Evolutionary conservation across 1,140 invertebrate genomes (phyloP), one percentile per base, ranked within the genome.

Genomic region (Macrocentrus cingulum): DNA sequence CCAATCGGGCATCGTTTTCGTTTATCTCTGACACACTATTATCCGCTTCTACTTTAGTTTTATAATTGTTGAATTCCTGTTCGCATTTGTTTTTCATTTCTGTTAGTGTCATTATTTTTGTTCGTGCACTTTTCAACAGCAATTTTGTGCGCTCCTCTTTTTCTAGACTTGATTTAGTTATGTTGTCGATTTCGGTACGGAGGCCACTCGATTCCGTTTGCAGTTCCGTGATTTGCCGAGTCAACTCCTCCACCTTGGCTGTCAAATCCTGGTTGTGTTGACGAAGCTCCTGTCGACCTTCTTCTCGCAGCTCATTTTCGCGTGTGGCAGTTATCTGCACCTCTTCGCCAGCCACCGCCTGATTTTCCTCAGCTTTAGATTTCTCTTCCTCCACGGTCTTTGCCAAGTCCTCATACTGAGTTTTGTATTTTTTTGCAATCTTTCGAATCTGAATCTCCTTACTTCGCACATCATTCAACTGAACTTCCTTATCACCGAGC

Each of bases 371-470:
- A 1, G 70, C 65, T 68, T 83, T 82, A 18, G 66, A 72, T 60
- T 82, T 85, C 62, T 82, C 85, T 63, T 87, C 84, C 67, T 90
- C 87, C 2, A 85, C 75, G 2, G 79, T 80, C 69, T 87, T 88
- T 0, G 80, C 76, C 0, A 87, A 67, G 60, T 92, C 91, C 70
- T 93, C 90, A 69, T 85, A 93, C 66, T 91, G 91, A 3, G 85
- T 88, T 74, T 95, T 96, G 70, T 97, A 97, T 67, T 94, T 94
- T 61, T 94, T 90, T 1, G 92, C 95, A 69, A 97, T 94, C 71
- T 91, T 93, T 62, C 91, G 85, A 42, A 97, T 86, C 80, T 95
- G 89, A 61, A 87, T 79, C 71, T 92, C 85, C 67, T 91, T 92
- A 67, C 87, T 90, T 59, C 84, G 86, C 8, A 87, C 84, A 55